Evolutionary conservation across 1,140 invertebrate genomes (phyloP).

Genomic region (Trypoxylus dichotomus): DNA sequence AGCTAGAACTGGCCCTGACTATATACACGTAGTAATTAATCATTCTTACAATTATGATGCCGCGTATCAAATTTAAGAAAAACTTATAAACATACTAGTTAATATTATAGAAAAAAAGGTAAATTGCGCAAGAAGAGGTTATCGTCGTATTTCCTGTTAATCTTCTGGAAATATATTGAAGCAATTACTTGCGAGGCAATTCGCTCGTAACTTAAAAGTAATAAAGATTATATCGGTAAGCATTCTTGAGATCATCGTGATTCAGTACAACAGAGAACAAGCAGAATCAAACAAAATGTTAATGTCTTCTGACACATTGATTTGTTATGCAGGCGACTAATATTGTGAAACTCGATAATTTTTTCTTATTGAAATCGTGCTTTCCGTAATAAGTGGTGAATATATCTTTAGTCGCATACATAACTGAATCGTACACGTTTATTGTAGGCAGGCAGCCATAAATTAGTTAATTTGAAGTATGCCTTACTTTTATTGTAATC

Average conservation of each 20-base stretch:
- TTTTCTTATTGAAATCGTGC: slow-evolving; percentile 25
- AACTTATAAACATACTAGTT: not conserved
- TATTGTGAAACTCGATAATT: slow-evolving; percentile 10
- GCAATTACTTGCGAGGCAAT: slow-evolving; percentile 18
- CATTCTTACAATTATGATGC: not conserved
- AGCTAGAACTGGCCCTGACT: no score
- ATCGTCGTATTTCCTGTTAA: slow-evolving; percentile 6
- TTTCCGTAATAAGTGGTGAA: not conserved
- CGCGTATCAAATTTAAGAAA: not conserved
- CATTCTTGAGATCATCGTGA: slow-evolving; percentile 20
- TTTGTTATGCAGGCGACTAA: slow-evolving; percentile 27
- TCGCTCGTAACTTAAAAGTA: slow-evolving; percentile 21
- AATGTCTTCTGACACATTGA: slow-evolving; percentile 28
- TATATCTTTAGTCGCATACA: no score
- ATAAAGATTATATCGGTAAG: slow-evolving; percentile 25
- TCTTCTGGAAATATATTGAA: slow-evolving; percentile 22
- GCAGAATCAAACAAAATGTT: slow-evolving; percentile 26
- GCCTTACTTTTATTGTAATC: not conserved
- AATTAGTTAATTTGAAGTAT: not conserved
- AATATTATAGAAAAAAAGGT: not conserved
- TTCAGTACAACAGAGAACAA: slow-evolving; percentile 4
- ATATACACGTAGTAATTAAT: no score
- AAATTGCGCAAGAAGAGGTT: slow-evolving; percentile 7
- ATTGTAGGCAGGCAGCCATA: no score
- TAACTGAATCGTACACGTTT: no score